Evolutionary conservation across 2,888 invertebrate genomes (phyloP), one percentile per base, ranked within the genome.

Genomic region (Lochmaea crataegi): DNA sequence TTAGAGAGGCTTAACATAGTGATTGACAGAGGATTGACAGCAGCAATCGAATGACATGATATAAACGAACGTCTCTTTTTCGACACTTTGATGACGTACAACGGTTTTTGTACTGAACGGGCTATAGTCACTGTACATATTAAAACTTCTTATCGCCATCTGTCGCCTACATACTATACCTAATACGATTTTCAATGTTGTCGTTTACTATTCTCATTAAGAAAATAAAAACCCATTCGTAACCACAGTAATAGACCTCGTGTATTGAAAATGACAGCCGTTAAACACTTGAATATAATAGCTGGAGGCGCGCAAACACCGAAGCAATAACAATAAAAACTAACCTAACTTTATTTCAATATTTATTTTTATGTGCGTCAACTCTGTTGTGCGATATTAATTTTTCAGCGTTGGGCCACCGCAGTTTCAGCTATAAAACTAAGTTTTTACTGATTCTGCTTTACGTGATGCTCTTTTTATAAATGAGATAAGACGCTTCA

Each of bases 291-390:
- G 79, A 80, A 75, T 72, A 77, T 80, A 81, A 81, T 80, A 77
- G 77, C 66, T 65, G 58, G 57, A 64, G 73, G 76, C 76, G 78
- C 69, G 74, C 78, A 72, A 78, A 76, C 5, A 56, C 42, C 72
- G 75, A 73, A 70, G 80, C 77, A 80, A 80, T 83, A 82, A 82
- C 81, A 83, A 81, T 83, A 83, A 83, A 82, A 83, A 80, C 80
- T 81, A 82, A 80, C 82, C 82, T 81, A 76, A 78, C 78, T 83
- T 53, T 53, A 53, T 51, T 82, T 81, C 82, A 82, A 83, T 83
- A 82, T 83, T 82, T 81, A 83, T 82, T 82, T 82, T 81, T 80
- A 82, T 82, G 80, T 74, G 78, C 81, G 80, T 78, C 80, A 80
- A 77, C 77, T 77, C 76, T 77, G 76, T 78, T 77, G 78, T 77